Percentiles rank a stretch among this genome's conserved stretches.
phyloP scores from a whole-genome alignment of 2,888 invertebrate genomes.

The Trissolcus brochymenae region DNA sequence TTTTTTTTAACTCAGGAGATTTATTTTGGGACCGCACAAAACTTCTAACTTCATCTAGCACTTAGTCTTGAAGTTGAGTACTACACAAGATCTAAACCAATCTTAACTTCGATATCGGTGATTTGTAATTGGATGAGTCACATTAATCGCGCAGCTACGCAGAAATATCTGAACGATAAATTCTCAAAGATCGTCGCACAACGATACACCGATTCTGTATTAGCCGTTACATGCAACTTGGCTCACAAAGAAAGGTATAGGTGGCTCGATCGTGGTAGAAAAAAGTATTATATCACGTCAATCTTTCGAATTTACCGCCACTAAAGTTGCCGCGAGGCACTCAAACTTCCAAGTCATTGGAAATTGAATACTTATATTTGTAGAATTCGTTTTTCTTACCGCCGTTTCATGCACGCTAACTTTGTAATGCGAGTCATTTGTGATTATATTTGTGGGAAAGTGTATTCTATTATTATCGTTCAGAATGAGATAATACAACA shows the following conservation, averaged over 20 bases:
- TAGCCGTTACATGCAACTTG: conserved; percentile 50
- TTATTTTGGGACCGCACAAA: no score
- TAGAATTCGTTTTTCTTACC: conserved; percentile 43
- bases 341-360: conserved; percentile 45
- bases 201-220: conserved; percentile 58
- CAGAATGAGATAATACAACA: neutral
- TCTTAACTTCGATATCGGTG: conserved; percentile 46
- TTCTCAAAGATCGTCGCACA: conserved; percentile 61
- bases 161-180: conserved; percentile 58
- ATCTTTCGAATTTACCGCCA: conserved; percentile 61
- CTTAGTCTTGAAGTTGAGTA: neutral
- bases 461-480: conserved; percentile 22
- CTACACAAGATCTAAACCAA: neutral
- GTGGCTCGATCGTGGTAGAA: conserved; percentile 58
- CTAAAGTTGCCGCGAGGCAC: conserved; percentile 57
- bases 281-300: conserved; percentile 63
- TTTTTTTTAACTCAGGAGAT: neutral
- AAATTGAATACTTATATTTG: conserved; percentile 56
- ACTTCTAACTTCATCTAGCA: neutral
- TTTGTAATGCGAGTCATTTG: conserved; percentile 34
- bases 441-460: conserved; percentile 28
- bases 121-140: conserved; percentile 63
- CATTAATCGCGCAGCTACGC: conserved; percentile 60
- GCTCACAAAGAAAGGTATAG: conserved; percentile 50
- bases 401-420: conserved; percentile 15